A percentile compares a stretch with the other conserved stretches of the same genome.
phyloP scores from a whole-genome alignment of 2,888 invertebrate species.

The Hololepta plana region DNA sequence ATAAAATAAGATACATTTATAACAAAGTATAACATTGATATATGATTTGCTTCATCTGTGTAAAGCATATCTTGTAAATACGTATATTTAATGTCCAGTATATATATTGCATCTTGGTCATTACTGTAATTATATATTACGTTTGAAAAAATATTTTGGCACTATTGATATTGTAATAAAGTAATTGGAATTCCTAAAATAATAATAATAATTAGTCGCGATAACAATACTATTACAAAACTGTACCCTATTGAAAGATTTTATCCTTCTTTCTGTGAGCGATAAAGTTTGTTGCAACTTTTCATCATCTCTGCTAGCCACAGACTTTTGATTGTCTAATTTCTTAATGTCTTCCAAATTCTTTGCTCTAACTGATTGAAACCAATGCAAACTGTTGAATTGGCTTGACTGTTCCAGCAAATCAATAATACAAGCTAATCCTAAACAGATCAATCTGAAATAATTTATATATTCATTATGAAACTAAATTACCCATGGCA shows the following conservation, averaged over 20 bases:
- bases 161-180: constrained; percentile 83
- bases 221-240: too few species aligned
- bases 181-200: constrained; percentile 69
- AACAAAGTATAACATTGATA: too few species aligned
- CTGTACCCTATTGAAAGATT: constrained; percentile 43
- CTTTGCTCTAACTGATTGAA: constrained; percentile 65
- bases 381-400: constrained; percentile 92
- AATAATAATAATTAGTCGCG: too few species aligned
- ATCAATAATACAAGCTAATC: constrained; percentile 77
- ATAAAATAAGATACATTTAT: too few species aligned
- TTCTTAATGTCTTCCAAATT: constrained; percentile 41
- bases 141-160: constrained; percentile 77
- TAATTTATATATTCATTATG: not conserved
- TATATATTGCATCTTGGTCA: too few species aligned
- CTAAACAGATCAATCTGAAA: constrained; percentile 20
- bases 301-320: constrained; percentile 45
- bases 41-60: too few species aligned
- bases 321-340: constrained; percentile 33
- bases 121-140: too few species aligned
- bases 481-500: constrained; percentile 59
- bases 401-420: constrained; percentile 67
- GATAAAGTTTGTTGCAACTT: constrained; percentile 87
- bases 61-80: too few species aligned
- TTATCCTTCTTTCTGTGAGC: constrained; percentile 71
- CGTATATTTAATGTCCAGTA: too few species aligned